Percentiles rank a stretch among this genome's conserved stretches.
Evolutionary conservation across 2,888 invertebrate genomes (phyloP).

Genomic region (Leptopilina syphax): DNA sequence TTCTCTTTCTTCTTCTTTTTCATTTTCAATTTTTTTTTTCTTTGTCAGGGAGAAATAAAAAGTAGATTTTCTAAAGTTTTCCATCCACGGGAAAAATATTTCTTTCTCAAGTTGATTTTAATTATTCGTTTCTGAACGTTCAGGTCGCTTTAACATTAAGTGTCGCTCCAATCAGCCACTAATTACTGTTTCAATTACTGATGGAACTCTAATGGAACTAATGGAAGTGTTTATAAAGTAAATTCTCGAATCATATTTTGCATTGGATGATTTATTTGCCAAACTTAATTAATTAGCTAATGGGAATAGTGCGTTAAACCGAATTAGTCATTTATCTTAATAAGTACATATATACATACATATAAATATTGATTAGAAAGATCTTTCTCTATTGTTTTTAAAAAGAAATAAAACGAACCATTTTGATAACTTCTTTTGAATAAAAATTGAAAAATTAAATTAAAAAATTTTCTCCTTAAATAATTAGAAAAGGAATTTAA

Average conservation of each 20-base stretch:
- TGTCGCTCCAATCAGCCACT: conserved; percentile 9
- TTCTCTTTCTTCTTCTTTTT: too few species aligned
- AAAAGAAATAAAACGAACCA: neutral
- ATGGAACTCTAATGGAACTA: conserved; percentile 24
- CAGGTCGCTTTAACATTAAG: conserved; percentile 16
- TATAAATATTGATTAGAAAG: neutral
- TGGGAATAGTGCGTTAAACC: conserved; percentile 12
- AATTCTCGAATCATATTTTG: conserved; percentile 25
- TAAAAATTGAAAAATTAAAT: too few species aligned
- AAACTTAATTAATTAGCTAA: conserved; percentile 14
- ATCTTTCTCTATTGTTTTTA: too few species aligned
- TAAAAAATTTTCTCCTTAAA: too few species aligned
- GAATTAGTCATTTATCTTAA: conserved; percentile 9
- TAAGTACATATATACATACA: neutral
- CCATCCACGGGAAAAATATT: neutral
- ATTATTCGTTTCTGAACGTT: neutral
- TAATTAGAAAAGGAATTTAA: too few species aligned
- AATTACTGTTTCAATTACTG: conserved; percentile 23
- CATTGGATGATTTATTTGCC: conserved; percentile 4
- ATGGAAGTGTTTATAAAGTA: conserved; percentile 19
- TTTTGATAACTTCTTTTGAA: neutral
- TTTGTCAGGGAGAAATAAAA: neutral
- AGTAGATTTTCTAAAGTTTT: neutral
- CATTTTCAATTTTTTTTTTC: too few species aligned
- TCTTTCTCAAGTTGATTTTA: neutral